phyloP scores from a whole-genome alignment of 2,888 invertebrate genomes.

The Diarsia rubi region DNA sequence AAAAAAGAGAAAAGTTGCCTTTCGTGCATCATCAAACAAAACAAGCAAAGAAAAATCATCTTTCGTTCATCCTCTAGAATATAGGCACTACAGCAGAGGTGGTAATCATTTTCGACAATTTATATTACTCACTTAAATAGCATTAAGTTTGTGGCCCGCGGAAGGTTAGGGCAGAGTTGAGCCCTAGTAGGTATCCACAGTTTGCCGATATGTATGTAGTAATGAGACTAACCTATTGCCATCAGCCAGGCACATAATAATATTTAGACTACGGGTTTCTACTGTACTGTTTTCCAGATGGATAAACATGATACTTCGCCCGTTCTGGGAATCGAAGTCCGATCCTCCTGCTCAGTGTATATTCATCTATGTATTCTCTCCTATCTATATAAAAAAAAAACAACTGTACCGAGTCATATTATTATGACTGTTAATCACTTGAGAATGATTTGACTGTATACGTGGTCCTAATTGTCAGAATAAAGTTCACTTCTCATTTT shows the following conservation, averaged over 20 bases:
- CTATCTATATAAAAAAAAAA: neutral
- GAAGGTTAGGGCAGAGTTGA: neutral
- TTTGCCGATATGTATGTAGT: neutral
- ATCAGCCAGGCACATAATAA: neutral
- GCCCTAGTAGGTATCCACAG: neutral
- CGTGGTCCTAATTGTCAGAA: neutral
- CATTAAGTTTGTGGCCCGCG: neutral
- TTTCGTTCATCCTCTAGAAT: no score
- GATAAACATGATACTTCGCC: neutral
- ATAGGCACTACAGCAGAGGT: neutral
- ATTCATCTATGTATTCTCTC: neutral
- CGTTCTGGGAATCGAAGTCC: neutral
- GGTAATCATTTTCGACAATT: neutral
- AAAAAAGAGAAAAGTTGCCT: no score
- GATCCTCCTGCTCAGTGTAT: neutral
- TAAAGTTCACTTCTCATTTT: neutral
- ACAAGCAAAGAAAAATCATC: no score
- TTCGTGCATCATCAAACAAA: no score
- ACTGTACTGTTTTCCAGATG: neutral
- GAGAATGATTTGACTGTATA: neutral
- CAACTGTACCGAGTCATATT: neutral
- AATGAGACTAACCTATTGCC: neutral
- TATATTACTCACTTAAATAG: neutral
- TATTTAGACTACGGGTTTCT: neutral
- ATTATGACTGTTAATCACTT: neutral